Base-by-base conservation (phyloP, 2,113 vertebrate species). In the Caloenas nicobarica region DNA sequence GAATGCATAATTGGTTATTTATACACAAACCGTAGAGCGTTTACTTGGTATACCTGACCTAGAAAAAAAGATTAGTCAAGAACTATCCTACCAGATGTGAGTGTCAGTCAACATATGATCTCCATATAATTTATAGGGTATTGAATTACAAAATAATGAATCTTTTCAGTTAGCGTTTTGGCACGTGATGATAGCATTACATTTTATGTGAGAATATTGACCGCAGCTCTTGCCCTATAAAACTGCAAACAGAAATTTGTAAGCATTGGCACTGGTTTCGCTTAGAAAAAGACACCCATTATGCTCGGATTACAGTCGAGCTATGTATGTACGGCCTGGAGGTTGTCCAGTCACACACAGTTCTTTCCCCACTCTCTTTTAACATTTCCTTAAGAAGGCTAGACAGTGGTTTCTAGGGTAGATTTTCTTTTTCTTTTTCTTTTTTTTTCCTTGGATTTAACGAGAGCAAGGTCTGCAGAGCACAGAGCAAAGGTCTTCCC, bases 121-220 rank as follows among this genome's bases (percentile, higher is more conserved):
- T 95, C 96, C 96, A 93, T 92, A 91, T 96, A 96, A 98, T 97
- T 98, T 98, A 97, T 92, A 97, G 97, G 95, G 91, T 96, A 96
- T 98, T 98, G 97, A 97, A 97, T 98, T 95, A 97, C 95, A 95
- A 98, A 98, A 98, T 98, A 98, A 98, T 98, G 96, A 85, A 94
- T 95, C 97, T 98, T 98, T 98, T 98, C 97, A 98, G 96, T 96
- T 93, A 95, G 56, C 22, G 16, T 96, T 92, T 95, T 98, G 98
- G 98, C 97, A 97, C 87, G 85, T 82, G 96, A 97, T 96, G 96
- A 97, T 70, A 97, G 96, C 48, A 74, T 95, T 87, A 91, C 91
- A 87, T 97, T 98, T 97, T 97, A 97, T 97, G 95, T 88, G 96
- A 97, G 96, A 96, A 94, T 91, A 96, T 93, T 25, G 31, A 97